These are phyloP conservation scores for Tipula unca DNA, from an alignment of 2,888 invertebrate genomes.

Conservation along the genomic window DNA sequence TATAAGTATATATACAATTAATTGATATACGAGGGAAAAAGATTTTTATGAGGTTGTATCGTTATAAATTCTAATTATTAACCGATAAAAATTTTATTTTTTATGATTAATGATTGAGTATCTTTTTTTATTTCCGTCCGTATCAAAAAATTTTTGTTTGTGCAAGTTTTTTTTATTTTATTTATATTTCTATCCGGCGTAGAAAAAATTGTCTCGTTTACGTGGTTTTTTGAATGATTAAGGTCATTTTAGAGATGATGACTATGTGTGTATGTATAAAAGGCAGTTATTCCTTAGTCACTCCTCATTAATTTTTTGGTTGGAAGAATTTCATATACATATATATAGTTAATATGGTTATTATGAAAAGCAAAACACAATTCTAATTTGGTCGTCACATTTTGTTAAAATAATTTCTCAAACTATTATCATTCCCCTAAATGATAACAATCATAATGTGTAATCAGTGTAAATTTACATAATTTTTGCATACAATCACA, in stretches of 20 bases:
- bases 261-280: neutral
- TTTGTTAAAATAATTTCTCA: no score
- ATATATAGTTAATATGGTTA: no score
- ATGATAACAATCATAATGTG: no score
- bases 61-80: neutral
- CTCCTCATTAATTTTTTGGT: neutral
- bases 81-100: neutral
- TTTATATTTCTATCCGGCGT: neutral
- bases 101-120: neutral
- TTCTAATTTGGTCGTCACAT: no score
- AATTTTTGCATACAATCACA: no score
- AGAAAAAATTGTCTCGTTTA: neutral
- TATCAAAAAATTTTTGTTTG: neutral
- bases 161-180: neutral
- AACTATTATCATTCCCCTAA: no score
- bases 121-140: neutral
- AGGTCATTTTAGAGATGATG: neutral
- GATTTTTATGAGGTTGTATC: neutral
- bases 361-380: no score
- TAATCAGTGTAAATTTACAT: no score
- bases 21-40: neutral
- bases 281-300: neutral
- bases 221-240: neutral
- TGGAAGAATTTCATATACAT: no score
- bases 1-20: neutral